Evolutionary conservation across 2,113 vertebrate species (phyloP).

Genomic region (Megalops atlanticus): DNA sequence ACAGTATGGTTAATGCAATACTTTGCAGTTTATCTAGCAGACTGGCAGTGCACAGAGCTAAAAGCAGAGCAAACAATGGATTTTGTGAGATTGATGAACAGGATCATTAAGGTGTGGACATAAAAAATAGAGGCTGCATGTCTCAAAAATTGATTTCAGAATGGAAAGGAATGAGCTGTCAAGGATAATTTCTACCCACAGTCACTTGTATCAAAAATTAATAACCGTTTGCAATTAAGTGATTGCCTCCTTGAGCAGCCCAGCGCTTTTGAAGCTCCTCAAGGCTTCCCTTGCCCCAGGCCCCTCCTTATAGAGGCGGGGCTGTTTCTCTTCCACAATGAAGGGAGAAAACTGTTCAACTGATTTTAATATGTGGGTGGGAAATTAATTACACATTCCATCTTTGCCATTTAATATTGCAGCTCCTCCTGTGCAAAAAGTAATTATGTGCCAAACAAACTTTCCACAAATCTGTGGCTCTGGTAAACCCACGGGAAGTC

Average conservation of each 20-base stretch:
- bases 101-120: constrained; percentile 4
- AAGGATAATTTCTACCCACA: constrained; percentile 14
- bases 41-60: not conserved
- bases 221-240: not conserved
- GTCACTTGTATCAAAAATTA: constrained; percentile 1
- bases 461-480: no score
- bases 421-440: not conserved
- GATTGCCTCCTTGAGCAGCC: not conserved
- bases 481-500: no score
- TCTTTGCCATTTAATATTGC: constrained; percentile 4
- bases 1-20: not conserved
- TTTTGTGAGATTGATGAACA: constrained; percentile 9
- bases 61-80: constrained; percentile 3
- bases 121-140: constrained; percentile 8
- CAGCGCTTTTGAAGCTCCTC: not conserved
- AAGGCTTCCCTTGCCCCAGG: not conserved
- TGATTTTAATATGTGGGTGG: not conserved
- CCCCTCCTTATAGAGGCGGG: not conserved
- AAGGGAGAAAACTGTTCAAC: not conserved
- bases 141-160: constrained; percentile 19
- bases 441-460: not conserved
- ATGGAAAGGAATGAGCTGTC: not conserved
- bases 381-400: not conserved
- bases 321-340: not conserved
- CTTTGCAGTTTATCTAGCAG: not conserved